A percentile compares a stretch with the other conserved stretches of the same genome.
Conservation (phyloP, 2,113 vertebrate species). For the Azemiops feae region DNA sequence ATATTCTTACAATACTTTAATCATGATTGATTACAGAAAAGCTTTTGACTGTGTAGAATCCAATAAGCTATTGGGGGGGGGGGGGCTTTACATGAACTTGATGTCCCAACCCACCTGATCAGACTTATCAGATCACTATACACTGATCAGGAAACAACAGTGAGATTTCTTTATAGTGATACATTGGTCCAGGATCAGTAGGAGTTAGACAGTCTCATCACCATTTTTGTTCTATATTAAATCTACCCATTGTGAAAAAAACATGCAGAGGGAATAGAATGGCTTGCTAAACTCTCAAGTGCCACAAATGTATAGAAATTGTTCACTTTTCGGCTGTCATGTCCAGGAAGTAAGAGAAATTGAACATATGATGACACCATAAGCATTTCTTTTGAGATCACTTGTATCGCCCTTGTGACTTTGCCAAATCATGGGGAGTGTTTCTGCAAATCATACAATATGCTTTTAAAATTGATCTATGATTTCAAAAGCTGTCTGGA, state of each 20-base stretch:
- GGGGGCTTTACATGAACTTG: background rate
- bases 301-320: background rate
- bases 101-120: background rate
- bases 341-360: background rate
- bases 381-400: background rate
- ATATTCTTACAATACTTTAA: background rate
- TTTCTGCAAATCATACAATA: background rate
- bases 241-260: background rate
- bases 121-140: no score
- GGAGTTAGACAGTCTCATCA: background rate
- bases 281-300: background rate
- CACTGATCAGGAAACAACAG: background rate
- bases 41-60: background rate
- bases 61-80: background rate
- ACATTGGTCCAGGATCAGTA: background rate
- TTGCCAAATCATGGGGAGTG: background rate
- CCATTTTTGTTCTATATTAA: background rate
- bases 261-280: background rate
- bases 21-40: background rate
- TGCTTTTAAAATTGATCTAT: background rate
- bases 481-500: background rate
- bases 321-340: background rate
- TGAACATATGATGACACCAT: background rate
- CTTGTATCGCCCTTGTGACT: background rate
- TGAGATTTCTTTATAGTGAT: background rate